Conservation (phyloP, 2,888 invertebrate species). For the Ctena decussata region DNA sequence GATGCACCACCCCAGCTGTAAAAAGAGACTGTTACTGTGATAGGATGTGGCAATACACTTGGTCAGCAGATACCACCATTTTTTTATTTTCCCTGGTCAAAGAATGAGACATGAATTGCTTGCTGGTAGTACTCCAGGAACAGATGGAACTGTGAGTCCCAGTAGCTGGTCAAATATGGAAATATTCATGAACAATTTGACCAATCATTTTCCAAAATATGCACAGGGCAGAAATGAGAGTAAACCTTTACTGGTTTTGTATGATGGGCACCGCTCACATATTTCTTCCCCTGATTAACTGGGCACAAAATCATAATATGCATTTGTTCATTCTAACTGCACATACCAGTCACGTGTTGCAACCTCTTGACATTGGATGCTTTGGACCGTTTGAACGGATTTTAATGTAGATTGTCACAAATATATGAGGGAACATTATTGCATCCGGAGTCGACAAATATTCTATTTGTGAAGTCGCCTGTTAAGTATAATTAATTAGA, state of each 20-base stretch:
- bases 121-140: background rate
- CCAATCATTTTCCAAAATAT: constrained; percentile 16
- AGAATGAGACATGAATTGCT: constrained; percentile 1
- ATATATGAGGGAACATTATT: no score
- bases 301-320: no score
- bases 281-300: no score
- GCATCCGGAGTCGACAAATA: no score
- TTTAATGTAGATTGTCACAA: no score
- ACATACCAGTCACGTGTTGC: no score
- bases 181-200: background rate
- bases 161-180: constrained; percentile 2
- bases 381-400: no score
- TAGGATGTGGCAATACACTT: background rate
- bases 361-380: no score
- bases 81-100: constrained; percentile 2
- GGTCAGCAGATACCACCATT: constrained; percentile 9
- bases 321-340: no score
- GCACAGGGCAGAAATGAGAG: background rate
- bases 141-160: background rate
- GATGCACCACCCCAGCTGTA: constrained; percentile 12
- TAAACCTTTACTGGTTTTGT: constrained; percentile 13
- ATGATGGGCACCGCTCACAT: constrained; percentile 28
- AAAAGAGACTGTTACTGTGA: background rate
- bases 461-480: no score
- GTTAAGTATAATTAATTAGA: no score